Percentiles rank a stretch among this genome's conserved stretches.
Evolutionary conservation across 2,113 vertebrate genomes (phyloP).

Genomic region (Seriola aureovittata): DNA sequence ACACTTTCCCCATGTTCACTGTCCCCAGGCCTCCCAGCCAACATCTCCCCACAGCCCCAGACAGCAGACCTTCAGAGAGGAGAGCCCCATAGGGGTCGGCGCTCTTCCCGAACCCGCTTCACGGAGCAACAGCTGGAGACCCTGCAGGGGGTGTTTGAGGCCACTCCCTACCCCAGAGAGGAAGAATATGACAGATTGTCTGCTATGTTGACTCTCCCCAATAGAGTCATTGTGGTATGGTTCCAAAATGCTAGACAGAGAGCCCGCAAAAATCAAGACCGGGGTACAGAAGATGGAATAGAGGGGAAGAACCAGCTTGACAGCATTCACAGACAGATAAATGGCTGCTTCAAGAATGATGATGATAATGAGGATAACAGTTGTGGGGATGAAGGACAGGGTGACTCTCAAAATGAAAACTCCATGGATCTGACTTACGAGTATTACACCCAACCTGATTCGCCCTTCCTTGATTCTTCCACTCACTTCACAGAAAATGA

Average conservation of each 20-base stretch:
- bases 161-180: constrained; percentile 98
- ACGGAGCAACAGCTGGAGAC: constrained; percentile 96
- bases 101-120: constrained; percentile 96
- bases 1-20: constrained; percentile 68
- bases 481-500: constrained; percentile 82
- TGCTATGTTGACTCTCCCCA: constrained; percentile 92
- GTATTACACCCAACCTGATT: constrained; percentile 84
- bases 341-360: constrained; percentile 91
- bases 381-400: constrained; percentile 84
- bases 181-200: constrained; percentile 98
- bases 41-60: constrained; percentile 88
- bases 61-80: constrained; percentile 91
- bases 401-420: constrained; percentile 94
- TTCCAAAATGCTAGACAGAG: constrained; percentile 98
- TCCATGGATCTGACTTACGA: constrained; percentile 92
- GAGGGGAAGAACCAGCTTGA: constrained; percentile 86
- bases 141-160: constrained; percentile 96
- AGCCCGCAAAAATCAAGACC: constrained; percentile 95
- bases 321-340: constrained; percentile 92
- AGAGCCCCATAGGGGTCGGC: constrained; percentile 80
- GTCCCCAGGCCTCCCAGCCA: constrained; percentile 83
- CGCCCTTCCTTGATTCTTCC: constrained; percentile 86
- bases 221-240: constrained; percentile 97
- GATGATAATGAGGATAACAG: constrained; percentile 91
- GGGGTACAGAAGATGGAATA: constrained; percentile 91